Conservation (phyloP, 2,113 vertebrate genomes). For the Seriola quinqueradiata region DNA sequence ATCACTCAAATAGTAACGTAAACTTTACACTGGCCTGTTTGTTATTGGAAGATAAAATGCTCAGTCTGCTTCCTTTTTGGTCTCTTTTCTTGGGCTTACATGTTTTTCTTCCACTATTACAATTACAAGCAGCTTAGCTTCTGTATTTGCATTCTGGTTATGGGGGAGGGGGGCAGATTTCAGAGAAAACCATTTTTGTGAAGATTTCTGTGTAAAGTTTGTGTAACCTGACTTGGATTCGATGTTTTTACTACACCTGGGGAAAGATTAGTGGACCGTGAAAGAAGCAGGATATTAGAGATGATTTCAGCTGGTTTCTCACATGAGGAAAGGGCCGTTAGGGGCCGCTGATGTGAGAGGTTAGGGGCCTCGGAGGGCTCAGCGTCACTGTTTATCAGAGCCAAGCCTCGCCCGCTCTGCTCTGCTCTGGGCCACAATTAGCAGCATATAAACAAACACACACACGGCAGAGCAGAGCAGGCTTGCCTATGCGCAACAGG, state of each 20-base stretch:
- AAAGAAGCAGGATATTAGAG: conserved; percentile 26
- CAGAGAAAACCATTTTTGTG: not conserved
- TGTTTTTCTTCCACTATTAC: not conserved
- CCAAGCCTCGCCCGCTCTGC: conserved; percentile 54
- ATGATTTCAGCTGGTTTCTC: conserved; percentile 34
- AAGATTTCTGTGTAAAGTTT: not conserved
- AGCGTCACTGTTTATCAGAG: conserved; percentile 64
- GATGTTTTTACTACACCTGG: not conserved
- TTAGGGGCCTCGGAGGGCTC: conserved; percentile 61
- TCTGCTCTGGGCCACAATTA: conserved; percentile 75
- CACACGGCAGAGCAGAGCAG: conserved; percentile 54
- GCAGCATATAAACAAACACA: conserved; percentile 74
- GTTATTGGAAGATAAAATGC: conserved; percentile 41
- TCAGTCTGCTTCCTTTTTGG: conserved; percentile 47
- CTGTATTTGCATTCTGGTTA: not conserved
- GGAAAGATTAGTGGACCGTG: not conserved
- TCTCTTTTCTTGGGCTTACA: not conserved
- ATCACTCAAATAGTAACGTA: conserved; percentile 34
- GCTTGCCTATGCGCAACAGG: conserved; percentile 53
- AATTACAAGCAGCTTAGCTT: not conserved
- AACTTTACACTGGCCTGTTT: conserved; percentile 53
- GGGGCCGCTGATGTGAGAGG: conserved; percentile 57
- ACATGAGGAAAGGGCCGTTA: conserved; percentile 25
- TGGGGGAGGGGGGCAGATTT: not conserved
- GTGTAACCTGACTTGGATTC: not conserved